phyloP scores from a whole-genome alignment of 2,113 vertebrate genomes.

The Axis porcinus region DNA sequence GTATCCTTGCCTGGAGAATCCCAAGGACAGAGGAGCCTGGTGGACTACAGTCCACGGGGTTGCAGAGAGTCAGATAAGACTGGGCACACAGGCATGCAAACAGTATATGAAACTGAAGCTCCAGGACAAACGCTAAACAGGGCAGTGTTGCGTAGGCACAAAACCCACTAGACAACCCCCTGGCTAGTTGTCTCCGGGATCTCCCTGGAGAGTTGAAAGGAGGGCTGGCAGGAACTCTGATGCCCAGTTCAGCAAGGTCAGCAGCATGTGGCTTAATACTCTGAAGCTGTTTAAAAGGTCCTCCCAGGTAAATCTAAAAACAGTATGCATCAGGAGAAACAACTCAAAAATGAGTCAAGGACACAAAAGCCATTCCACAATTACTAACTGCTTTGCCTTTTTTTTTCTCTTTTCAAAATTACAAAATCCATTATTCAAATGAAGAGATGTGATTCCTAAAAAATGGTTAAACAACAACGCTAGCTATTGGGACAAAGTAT shows the following conservation, averaged over 20 bases:
- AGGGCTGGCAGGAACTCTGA: too few species aligned
- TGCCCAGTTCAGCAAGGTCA: not conserved
- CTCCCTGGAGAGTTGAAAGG: not conserved
- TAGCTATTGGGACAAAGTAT: not conserved
- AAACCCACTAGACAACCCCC: not conserved
- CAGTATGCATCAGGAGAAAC: not conserved
- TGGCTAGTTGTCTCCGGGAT: not conserved
- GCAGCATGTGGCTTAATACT: not conserved
- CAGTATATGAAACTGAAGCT: not conserved
- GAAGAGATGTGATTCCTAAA: not conserved
- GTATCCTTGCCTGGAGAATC: not conserved
- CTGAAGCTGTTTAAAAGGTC: not conserved
- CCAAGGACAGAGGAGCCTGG: not conserved
- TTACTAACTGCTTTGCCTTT: constrained; percentile 78
- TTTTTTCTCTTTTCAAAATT: not conserved
- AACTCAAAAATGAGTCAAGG: constrained; percentile 48
- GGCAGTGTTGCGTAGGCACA: too few species aligned
- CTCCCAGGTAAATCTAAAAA: not conserved
- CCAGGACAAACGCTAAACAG: not conserved
- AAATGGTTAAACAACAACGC: not conserved
- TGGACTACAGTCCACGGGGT: not conserved
- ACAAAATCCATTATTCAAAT: not conserved
- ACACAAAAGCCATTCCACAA: constrained; percentile 68
- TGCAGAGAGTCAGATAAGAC: not conserved
- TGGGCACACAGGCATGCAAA: not conserved